phyloP scores from a whole-genome alignment of 2,113 vertebrate genomes.

The Nibea coibor region DNA sequence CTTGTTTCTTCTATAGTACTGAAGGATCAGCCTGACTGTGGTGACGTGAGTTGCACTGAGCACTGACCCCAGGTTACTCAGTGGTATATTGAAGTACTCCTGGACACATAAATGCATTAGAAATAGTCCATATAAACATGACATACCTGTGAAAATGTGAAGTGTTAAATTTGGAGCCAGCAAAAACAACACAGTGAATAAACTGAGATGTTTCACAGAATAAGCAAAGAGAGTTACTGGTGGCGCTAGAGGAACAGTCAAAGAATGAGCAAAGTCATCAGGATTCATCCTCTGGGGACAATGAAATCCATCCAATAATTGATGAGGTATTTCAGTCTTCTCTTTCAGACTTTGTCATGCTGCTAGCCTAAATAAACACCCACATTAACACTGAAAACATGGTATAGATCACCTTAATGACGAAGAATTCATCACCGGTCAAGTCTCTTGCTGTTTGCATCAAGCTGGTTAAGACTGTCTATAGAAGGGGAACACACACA shows the following conservation, averaged over 20 bases:
- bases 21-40: slow-evolving; percentile 80
- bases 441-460: slow-evolving; percentile 76
- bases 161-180: too few relatives aligned
- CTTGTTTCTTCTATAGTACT: slow-evolving; percentile 76
- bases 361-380: background rate
- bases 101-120: slow-evolving; percentile 32
- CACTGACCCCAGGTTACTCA: slow-evolving; percentile 67
- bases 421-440: slow-evolving; percentile 55
- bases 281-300: background rate
- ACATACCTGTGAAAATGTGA: background rate
- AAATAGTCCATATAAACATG: background rate
- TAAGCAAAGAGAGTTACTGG: background rate
- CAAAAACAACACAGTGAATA: too few relatives aligned
- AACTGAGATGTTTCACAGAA: background rate
- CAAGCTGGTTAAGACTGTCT: slow-evolving; percentile 81
- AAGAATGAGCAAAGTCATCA: background rate
- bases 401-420: slow-evolving; percentile 78
- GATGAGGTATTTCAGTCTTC: background rate
- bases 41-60: slow-evolving; percentile 71
- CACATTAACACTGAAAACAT: background rate
- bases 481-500: slow-evolving; percentile 37
- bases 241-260: background rate
- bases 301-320: background rate
- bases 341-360: too few relatives aligned
- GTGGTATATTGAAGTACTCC: slow-evolving; percentile 83